Conservation (phyloP, 2,888 invertebrate genomes). For the Ormyrus nitidulus region DNA sequence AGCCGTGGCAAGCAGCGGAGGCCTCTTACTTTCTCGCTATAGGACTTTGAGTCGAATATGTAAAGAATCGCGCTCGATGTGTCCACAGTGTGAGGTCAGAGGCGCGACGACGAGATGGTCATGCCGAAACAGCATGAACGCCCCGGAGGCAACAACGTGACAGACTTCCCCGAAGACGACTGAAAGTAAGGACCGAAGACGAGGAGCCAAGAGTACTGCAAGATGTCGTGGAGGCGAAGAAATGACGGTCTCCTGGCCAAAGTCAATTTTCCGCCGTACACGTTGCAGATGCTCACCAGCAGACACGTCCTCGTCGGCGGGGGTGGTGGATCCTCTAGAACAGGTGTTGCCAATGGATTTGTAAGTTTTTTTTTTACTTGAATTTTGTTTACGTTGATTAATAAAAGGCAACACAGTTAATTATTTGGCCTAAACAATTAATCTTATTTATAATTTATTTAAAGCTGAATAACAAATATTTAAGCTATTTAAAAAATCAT, state of each 20-base stretch:
- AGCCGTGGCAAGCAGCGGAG: constrained; percentile 6
- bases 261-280: constrained; percentile 95
- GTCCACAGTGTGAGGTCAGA: no score
- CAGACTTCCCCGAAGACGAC: constrained; percentile 13
- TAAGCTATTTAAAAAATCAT: background rate
- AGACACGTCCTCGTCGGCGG: constrained; percentile 97
- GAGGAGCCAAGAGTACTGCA: background rate
- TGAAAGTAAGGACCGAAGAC: background rate
- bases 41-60: background rate
- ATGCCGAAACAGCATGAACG: constrained; percentile 45
- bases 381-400: background rate
- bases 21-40: background rate
- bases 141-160: constrained; percentile 44
- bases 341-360: constrained; percentile 98
- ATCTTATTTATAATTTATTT: no score
- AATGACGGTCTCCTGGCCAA: constrained; percentile 87
- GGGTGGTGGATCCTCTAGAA: constrained; percentile 97
- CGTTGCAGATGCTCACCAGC: constrained; percentile 92
- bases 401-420: no score
- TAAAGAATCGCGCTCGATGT: background rate
- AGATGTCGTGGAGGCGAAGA: constrained; percentile 79
- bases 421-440: no score
- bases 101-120: constrained; percentile 1
- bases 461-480: no score
- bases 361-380: constrained; percentile 78